Evolutionary conservation across 2,888 invertebrate species (phyloP).

Genomic region (Phlogophora meticulosa): DNA sequence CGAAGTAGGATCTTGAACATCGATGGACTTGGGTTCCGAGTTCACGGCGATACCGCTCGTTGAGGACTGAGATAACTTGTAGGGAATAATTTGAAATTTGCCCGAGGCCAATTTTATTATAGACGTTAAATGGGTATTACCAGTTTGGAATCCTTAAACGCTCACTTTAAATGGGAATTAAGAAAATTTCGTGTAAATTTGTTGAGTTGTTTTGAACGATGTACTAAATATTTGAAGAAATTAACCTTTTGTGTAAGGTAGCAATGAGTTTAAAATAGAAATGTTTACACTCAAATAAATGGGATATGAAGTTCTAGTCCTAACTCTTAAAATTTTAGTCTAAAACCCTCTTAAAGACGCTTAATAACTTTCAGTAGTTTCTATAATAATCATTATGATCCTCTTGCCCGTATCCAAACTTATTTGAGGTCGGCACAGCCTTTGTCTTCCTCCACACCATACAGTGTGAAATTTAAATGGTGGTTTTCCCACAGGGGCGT

Average conservation of each 20-base stretch:
- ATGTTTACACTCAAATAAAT: background rate
- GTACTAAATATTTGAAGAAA: constrained; percentile 50
- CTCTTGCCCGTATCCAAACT: no score
- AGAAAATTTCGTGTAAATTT: constrained; percentile 50
- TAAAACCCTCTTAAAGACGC: background rate
- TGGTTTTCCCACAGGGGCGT: no score
- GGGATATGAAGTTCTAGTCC: background rate
- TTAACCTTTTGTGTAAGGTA: constrained; percentile 17
- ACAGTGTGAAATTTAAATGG: no score
- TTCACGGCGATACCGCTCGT: constrained; percentile 48
- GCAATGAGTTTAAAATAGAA: background rate
- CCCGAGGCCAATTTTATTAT: constrained; percentile 65
- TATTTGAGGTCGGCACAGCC: no score
- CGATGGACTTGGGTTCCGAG: constrained; percentile 46
- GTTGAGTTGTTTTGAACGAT: constrained; percentile 40
- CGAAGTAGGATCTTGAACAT: constrained; percentile 51
- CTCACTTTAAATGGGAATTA: constrained; percentile 57
- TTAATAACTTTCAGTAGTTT: background rate
- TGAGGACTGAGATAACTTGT: constrained; percentile 59
- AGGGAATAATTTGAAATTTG: constrained; percentile 67
- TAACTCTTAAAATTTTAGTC: background rate
- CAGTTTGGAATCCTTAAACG: constrained; percentile 62
- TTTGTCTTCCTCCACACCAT: no score
- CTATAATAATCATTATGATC: no score
- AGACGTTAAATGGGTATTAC: constrained; percentile 62